Conservation (phyloP, 2,797 vertebrate species). For the Falco cherrug region DNA sequence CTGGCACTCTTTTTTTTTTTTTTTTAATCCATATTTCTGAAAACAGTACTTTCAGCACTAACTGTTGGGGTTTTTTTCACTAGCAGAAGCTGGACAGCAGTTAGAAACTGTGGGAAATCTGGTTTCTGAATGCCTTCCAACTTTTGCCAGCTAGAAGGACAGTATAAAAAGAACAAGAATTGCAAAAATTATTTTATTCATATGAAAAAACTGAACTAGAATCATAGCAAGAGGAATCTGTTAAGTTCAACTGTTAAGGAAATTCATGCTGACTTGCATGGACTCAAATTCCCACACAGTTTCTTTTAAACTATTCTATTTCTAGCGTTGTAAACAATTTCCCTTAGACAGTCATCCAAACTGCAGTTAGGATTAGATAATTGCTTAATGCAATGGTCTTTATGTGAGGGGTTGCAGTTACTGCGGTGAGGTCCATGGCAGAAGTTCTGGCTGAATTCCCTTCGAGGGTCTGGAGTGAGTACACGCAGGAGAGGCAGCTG, state of each 20-base stretch:
- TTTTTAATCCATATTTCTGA: neutral
- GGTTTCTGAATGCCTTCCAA: neutral
- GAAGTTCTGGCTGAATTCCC: conserved; percentile 15
- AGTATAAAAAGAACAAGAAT: neutral
- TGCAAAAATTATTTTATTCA: neutral
- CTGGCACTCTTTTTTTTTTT: neutral
- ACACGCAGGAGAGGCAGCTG: conserved; percentile 7
- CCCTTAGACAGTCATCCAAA: neutral
- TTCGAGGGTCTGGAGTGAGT: neutral
- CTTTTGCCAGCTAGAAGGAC: neutral
- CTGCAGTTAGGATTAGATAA: neutral
- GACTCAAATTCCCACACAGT: neutral
- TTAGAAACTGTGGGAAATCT: neutral
- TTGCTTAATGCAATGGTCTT: neutral
- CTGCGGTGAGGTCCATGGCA: neutral
- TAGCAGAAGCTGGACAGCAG: neutral
- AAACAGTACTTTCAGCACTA: neutral
- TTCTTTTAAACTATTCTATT: neutral
- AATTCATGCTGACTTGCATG: neutral
- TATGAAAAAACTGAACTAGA: neutral
- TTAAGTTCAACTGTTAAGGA: neutral
- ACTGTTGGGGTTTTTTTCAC: neutral
- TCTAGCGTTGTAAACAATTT: neutral
- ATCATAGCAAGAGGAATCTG: neutral
- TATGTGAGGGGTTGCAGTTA: neutral